Conservation (phyloP, 2,113 vertebrate species). For the Sapayoa aenigma region DNA sequence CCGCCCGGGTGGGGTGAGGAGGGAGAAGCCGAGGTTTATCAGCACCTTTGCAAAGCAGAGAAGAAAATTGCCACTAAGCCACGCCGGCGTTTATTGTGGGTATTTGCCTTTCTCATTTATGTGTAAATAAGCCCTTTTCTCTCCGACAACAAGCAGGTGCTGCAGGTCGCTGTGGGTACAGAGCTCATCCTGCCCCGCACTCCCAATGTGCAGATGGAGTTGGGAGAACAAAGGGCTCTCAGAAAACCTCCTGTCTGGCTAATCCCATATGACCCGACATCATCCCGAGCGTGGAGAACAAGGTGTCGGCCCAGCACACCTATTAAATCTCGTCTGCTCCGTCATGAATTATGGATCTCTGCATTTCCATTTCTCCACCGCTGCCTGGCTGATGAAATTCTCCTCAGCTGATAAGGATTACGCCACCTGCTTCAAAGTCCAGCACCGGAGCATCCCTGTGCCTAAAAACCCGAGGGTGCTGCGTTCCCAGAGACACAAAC, state of each 20-base stretch:
- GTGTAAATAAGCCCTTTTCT: conserved; percentile 37
- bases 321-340: neutral
- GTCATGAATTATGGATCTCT: conserved; percentile 24
- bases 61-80: neutral
- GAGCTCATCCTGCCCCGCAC: neutral
- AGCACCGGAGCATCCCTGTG: neutral
- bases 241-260: neutral
- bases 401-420: conserved; percentile 3
- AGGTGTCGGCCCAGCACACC: neutral
- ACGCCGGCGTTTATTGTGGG: neutral
- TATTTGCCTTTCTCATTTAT: neutral
- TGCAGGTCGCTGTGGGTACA: neutral
- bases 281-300: neutral
- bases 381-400: neutral
- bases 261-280: neutral
- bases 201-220: neutral
- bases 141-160: neutral
- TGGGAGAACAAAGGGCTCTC: neutral
- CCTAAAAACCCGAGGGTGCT: neutral
- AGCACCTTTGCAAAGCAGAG: neutral
- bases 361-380: neutral
- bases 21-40: neutral
- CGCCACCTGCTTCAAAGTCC: neutral
- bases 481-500: neutral
- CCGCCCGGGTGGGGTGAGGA: neutral